Percentiles rank a stretch among this genome's conserved stretches.
phyloP scores from a whole-genome alignment of 2,113 vertebrate genomes.

The Callionymus lyra region DNA sequence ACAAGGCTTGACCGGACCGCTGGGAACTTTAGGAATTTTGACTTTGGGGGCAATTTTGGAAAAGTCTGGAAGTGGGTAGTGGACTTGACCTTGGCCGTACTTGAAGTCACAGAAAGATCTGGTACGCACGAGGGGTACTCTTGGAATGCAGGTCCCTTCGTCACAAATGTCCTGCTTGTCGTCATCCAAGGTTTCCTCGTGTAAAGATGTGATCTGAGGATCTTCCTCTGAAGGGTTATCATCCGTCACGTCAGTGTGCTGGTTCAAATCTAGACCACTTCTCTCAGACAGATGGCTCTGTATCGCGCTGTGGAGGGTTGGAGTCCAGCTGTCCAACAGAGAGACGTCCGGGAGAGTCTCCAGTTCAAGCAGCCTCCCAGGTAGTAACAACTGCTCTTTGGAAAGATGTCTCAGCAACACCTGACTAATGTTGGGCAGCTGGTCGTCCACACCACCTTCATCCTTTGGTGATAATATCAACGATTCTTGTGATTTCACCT shows the following conservation, averaged over 20 bases:
- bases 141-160: slow-evolving; percentile 16
- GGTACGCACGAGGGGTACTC: slow-evolving; percentile 37
- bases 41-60: slow-evolving; percentile 66
- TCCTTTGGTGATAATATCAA: slow-evolving; percentile 1
- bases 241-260: not conserved
- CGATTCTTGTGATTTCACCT: not conserved
- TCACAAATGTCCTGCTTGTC: slow-evolving; percentile 9
- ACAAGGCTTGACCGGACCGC: slow-evolving; percentile 18
- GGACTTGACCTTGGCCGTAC: slow-evolving; percentile 64
- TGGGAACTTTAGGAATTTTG: slow-evolving; percentile 61
- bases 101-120: slow-evolving; percentile 57
- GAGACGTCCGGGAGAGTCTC: slow-evolving; percentile 79
- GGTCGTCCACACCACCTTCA: too few species aligned
- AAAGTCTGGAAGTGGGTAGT: slow-evolving; percentile 63
- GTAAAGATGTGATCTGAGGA: slow-evolving; percentile 3
- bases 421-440: slow-evolving; percentile 39
- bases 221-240: too few species aligned
- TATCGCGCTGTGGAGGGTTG: slow-evolving; percentile 5
- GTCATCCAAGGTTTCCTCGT: slow-evolving; percentile 5
- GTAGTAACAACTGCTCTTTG: slow-evolving; percentile 55
- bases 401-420: slow-evolving; percentile 70
- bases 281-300: not conserved
- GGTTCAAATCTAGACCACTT: not conserved
- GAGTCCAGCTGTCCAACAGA: slow-evolving; percentile 58
- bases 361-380: slow-evolving; percentile 61